Evolutionary conservation across 2,113 vertebrate species (phyloP), one percentile per base, ranked within the genome.

Genomic region (Gadus chalcogrammus): DNA sequence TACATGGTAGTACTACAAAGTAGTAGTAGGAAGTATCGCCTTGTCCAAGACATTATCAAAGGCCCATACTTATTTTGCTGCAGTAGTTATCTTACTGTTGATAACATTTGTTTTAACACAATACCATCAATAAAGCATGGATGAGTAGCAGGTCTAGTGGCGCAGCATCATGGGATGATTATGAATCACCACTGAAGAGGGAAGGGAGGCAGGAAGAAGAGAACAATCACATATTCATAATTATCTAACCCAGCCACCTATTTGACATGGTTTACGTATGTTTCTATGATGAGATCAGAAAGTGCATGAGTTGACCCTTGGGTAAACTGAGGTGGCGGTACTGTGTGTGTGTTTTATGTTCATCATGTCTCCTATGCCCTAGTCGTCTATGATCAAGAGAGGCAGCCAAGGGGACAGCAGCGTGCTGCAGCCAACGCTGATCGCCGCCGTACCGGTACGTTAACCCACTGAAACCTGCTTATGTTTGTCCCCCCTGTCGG

Each of bases 371-470:
- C 64, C 67, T 68, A 56, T 55, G 22, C 60, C 15, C 16, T 27
- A 99, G 97, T 99, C 97, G 61, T 93, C 95, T n/a, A 98, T 97
- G 93, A 99, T 99, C 83, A 99, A 98, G 87, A 96, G 92, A 84
- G 97, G 97, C 89, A 98, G 95, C 87, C 95, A 93, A 85, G 97
- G 97, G 65, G 97, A 99, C 80, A 90, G 92, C 70, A 94, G 93
- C 27, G 79, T 92, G 31, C 90, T 99, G 78, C 94, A 91, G 68
- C 97, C 97, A 68, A 97, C 95, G 9, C 88, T 99, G 59, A 97
- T 99, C 95, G 96, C 96, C 71, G 95, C 97, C 64, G 97, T 99
- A 22, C 97, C 97, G 61, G 97, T 99, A 82, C 2, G 86, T 66
- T 12, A 89, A 91, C 91, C 73, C 69, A 27, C 61, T 16, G 0